These are phyloP conservation scores for Zaprionus kolodkinae DNA, from an alignment of 1,140 invertebrate species.

Conservation along the genomic window DNA sequence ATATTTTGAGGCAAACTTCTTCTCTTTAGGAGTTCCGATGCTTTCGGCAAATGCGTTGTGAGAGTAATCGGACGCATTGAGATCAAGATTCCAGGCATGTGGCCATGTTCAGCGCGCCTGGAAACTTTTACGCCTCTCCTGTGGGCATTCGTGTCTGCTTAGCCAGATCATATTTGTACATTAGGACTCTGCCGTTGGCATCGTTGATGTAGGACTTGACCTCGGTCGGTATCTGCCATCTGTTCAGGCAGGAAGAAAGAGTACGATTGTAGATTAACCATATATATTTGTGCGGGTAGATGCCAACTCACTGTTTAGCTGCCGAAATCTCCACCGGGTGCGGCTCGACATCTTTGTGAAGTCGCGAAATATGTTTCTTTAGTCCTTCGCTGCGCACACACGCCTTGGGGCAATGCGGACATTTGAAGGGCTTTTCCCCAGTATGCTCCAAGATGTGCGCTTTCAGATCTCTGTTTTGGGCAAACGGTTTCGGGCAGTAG, in stretches of 20 bases:
- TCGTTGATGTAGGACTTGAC: slow-evolving; percentile 31
- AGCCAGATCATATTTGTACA: slow-evolving; percentile 43
- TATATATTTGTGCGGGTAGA: not conserved
- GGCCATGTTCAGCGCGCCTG: not conserved
- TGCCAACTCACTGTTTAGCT: slow-evolving; percentile 22
- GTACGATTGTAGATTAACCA: not conserved
- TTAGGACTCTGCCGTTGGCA: slow-evolving; percentile 18
- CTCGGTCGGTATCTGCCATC: slow-evolving; percentile 23
- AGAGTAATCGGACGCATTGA: slow-evolving; percentile 13
- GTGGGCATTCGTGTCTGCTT: slow-evolving; percentile 30
- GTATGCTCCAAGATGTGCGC: slow-evolving; percentile 48
- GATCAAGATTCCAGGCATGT: slow-evolving; percentile 20
- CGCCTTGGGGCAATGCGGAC: slow-evolving; percentile 41
- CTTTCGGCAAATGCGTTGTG: slow-evolving; percentile 12
- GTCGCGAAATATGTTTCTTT: slow-evolving; percentile 40
- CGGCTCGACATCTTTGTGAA: slow-evolving; percentile 40
- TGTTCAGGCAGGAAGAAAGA: not conserved
- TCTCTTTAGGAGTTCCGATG: slow-evolving; percentile 4
- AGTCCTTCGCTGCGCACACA: slow-evolving; percentile 45
- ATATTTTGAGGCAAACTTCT: slow-evolving; percentile 3
- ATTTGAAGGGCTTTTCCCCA: slow-evolving; percentile 42
- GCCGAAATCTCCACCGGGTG: not conserved
- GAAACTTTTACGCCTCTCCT: slow-evolving; percentile 26
- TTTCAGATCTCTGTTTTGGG: slow-evolving; percentile 43
- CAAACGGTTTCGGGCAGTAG: slow-evolving; percentile 40